Conservation (phyloP, 2,888 invertebrate genomes). For the Neoascia interrupta region DNA sequence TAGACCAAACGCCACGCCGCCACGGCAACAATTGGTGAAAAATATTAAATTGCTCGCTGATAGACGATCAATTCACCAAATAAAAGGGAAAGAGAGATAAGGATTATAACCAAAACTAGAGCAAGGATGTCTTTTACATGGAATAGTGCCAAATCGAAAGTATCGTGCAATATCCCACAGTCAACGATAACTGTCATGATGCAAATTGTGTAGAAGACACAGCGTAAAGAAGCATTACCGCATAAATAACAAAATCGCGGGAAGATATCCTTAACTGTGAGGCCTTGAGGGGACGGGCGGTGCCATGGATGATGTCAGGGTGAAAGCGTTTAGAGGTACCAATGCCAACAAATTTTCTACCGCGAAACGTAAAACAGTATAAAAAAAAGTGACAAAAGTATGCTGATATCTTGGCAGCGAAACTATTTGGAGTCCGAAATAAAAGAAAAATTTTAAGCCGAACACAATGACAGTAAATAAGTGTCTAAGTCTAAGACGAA, state of each 20-base stretch:
- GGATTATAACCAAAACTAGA: conserved; percentile 12
- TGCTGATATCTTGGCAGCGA: conserved; percentile 47
- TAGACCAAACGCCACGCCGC: too few relatives aligned
- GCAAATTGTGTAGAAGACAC: conserved; percentile 52
- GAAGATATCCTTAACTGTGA: conserved; percentile 11
- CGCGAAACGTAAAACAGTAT: neutral
- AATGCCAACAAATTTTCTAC: conserved; percentile 12
- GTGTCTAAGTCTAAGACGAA: too few relatives aligned
- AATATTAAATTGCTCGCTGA: neutral
- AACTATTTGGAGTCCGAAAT: conserved; percentile 37
- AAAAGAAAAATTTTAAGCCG: conserved; percentile 17
- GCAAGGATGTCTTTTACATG: conserved; percentile 28
- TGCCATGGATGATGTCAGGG: neutral
- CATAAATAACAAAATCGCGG: conserved; percentile 41
- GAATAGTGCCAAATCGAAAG: conserved; percentile 38
- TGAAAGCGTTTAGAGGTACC: conserved; percentile 22
- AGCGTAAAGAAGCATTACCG: conserved; percentile 4
- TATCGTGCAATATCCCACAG: conserved; percentile 44
- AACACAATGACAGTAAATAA: too few relatives aligned
- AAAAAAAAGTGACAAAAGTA: conserved; percentile 24
- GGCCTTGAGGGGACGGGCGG: neutral
- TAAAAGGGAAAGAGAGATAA: neutral
- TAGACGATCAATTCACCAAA: neutral
- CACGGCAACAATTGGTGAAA: neutral
- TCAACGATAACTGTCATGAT: conserved; percentile 60